Percentiles rank a stretch among this genome's conserved stretches.
Conservation (phyloP, 2,113 vertebrate species). For the Syrrhaptes paradoxus region DNA sequence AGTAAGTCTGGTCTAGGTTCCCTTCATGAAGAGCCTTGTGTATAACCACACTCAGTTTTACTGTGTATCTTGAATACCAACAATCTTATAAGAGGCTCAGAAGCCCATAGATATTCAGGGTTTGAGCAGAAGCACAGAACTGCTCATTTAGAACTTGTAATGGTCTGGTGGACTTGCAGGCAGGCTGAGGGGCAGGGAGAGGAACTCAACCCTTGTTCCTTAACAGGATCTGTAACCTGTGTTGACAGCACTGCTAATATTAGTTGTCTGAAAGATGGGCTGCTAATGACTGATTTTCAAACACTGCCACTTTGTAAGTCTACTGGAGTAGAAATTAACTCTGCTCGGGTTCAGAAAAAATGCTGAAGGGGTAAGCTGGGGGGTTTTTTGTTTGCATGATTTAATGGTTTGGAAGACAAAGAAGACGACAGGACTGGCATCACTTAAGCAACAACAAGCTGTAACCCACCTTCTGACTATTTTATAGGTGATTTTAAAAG, state of each 20-base stretch:
- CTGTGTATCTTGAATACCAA: background rate
- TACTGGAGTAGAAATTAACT: constrained; percentile 11
- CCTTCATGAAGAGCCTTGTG: background rate
- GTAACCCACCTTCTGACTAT: background rate
- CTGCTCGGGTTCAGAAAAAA: background rate
- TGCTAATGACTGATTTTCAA: constrained; percentile 51
- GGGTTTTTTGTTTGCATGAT: background rate
- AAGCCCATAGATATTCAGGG: background rate
- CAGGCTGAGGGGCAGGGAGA: background rate
- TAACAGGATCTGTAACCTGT: background rate
- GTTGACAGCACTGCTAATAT: constrained; percentile 25
- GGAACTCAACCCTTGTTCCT: constrained; percentile 4
- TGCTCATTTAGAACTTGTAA: constrained; percentile 11
- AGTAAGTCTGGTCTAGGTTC: background rate
- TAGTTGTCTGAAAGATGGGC: background rate
- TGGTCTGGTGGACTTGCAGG: background rate
- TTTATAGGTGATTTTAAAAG: background rate
- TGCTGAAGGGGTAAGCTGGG: background rate
- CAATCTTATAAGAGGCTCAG: background rate
- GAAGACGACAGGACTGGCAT: background rate
- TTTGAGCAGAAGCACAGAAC: constrained; percentile 11
- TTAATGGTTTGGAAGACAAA: background rate
- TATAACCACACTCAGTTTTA: background rate
- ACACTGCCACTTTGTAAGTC: background rate
- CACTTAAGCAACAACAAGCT: background rate